phyloP scores from a whole-genome alignment of 2,113 vertebrate genomes.

The Ophiodon elongatus region DNA sequence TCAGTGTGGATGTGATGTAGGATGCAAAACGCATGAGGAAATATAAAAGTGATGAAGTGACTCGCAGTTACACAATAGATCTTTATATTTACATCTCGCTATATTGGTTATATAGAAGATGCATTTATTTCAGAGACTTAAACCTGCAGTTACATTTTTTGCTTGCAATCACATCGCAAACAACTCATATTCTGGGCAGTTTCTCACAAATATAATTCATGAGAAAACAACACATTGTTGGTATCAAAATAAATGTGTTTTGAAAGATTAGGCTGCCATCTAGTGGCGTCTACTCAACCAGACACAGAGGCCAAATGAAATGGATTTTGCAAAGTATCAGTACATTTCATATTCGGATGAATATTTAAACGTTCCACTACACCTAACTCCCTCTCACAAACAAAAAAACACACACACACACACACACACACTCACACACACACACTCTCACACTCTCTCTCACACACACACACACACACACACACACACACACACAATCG shows the following conservation, averaged over 20 bases:
- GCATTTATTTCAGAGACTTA: background rate
- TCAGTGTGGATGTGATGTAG: background rate
- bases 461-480: background rate
- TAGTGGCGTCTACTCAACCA: slow-evolving; percentile 35
- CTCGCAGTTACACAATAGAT: background rate
- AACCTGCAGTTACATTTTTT: background rate
- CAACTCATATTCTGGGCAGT: background rate
- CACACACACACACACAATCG: background rate
- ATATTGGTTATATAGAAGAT: background rate
- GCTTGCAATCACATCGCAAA: background rate
- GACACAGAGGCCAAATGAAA: background rate
- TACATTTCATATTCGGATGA: background rate
- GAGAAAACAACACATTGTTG: background rate
- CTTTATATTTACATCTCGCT: background rate
- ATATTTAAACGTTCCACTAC: background rate
- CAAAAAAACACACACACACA: background rate
- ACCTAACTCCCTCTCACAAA: background rate
- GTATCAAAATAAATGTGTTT: background rate
- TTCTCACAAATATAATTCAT: background rate
- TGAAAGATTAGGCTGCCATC: slow-evolving; percentile 47
- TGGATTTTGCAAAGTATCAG: background rate
- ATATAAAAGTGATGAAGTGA: background rate
- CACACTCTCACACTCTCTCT: background rate
- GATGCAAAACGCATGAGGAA: background rate
- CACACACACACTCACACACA: no score